Conservation (phyloP, 2,888 invertebrate species). For the Plebejus anna region DNA sequence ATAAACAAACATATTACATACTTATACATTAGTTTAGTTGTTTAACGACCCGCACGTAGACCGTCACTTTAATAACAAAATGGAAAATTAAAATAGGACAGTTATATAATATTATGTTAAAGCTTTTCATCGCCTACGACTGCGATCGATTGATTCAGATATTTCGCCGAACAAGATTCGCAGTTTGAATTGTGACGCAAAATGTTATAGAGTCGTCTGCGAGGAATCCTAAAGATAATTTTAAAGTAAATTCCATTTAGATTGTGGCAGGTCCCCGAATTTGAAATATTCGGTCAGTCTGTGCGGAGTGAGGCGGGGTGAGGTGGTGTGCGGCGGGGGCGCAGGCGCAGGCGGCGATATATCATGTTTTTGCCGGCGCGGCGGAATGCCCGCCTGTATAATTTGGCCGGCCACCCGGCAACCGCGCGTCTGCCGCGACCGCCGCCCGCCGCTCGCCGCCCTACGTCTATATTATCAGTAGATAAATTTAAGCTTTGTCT, state of each 20-base stretch:
- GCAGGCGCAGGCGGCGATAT: conserved; percentile 61
- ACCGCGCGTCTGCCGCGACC: conserved; percentile 67
- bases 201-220: conserved; percentile 56
- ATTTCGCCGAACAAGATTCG: conserved; percentile 1
- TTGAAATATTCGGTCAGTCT: conserved; percentile 73
- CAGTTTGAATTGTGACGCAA: conserved; percentile 37
- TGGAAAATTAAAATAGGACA: not conserved
- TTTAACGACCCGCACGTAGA: not conserved
- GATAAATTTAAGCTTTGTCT: conserved; percentile 80
- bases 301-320: not conserved
- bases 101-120: not conserved
- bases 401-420: conserved; percentile 73
- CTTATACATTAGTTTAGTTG: not conserved
- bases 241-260: conserved; percentile 67
- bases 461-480: conserved; percentile 81
- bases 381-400: conserved; percentile 75
- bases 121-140: not conserved
- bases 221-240: conserved; percentile 62
- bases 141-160: not conserved
- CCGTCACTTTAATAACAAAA: not conserved
- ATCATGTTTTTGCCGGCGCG: conserved; percentile 74
- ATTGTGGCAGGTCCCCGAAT: conserved; percentile 70
- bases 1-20: not conserved
- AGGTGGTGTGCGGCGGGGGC: not conserved
- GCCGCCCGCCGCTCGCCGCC: conserved; percentile 72